phyloP scores from a whole-genome alignment of 2,888 invertebrate genomes.

The Myopa testacea region DNA sequence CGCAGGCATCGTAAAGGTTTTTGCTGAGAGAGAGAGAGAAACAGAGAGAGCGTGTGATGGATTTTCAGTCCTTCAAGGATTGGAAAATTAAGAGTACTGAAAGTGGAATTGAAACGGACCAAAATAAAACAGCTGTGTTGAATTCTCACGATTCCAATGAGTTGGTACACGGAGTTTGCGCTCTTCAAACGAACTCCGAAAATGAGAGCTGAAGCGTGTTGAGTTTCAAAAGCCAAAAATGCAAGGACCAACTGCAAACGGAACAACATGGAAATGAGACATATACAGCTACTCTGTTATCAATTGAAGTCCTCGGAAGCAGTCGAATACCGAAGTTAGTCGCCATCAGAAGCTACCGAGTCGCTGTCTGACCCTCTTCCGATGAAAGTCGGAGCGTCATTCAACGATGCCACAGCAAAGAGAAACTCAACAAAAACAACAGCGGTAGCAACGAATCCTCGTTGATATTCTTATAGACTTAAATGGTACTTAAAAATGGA shows the following conservation, averaged over 20 bases:
- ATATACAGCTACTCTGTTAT: neutral
- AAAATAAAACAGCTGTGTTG: neutral
- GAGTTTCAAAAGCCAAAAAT: constrained; percentile 34
- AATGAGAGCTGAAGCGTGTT: constrained; percentile 43
- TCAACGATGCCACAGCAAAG: too few species aligned
- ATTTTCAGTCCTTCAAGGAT: neutral
- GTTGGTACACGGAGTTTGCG: constrained; percentile 23
- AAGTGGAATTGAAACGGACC: neutral
- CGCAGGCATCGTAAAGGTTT: constrained; percentile 26
- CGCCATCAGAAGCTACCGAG: too few species aligned
- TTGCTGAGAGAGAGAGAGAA: neutral
- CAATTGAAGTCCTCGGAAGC: neutral
- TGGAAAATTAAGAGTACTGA: too few species aligned
- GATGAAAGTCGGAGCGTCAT: too few species aligned
- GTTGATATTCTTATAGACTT: too few species aligned
- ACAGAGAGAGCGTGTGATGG: neutral
- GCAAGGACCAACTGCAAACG: constrained; percentile 5
- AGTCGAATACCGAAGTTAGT: neutral
- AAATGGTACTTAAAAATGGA: too few species aligned
- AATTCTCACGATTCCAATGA: neutral
- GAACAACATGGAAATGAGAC: neutral
- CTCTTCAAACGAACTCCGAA: constrained; percentile 46
- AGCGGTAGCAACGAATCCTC: too few species aligned
- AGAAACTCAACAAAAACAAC: too few species aligned
- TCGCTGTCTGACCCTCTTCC: too few species aligned